These are phyloP conservation scores for Probosciger aterrimus DNA, from an alignment of 2,113 vertebrate species.

Conservation along the genomic window DNA sequence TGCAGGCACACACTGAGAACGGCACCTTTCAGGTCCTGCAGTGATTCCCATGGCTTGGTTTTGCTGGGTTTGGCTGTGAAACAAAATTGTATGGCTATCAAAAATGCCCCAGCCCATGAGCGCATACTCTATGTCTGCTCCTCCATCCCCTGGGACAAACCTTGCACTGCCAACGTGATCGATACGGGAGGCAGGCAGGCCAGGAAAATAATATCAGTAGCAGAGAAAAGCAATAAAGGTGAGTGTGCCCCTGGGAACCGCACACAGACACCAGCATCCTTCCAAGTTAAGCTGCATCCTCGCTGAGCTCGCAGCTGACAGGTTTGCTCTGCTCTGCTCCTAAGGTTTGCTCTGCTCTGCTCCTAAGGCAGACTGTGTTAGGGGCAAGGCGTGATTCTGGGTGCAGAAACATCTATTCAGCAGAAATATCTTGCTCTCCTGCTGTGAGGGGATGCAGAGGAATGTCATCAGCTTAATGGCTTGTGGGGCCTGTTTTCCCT, in stretches of 20 bases:
- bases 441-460: not conserved
- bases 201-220: not conserved
- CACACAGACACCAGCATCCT: not conserved
- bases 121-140: rapidly evolving
- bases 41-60: not conserved
- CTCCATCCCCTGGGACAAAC: not conserved
- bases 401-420: not conserved
- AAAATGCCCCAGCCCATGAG: rapidly evolving
- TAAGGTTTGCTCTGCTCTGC: not conserved
- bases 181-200: rapidly evolving
- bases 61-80: not conserved
- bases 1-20: not conserved
- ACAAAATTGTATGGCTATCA: not conserved
- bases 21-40: not conserved
- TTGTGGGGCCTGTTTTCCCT: not conserved
- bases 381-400: not conserved
- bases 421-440: not conserved
- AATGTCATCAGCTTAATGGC: not conserved
- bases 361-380: not conserved
- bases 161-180: not conserved
- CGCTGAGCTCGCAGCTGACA: not conserved
- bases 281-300: not conserved
- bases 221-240: not conserved
- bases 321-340: not conserved
- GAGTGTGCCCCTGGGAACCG: not conserved